Evolutionary conservation across 2,888 invertebrate genomes (phyloP), one percentile per base, ranked within the genome.

Genomic region (Pseudococcus jackbeardsleyi): DNA sequence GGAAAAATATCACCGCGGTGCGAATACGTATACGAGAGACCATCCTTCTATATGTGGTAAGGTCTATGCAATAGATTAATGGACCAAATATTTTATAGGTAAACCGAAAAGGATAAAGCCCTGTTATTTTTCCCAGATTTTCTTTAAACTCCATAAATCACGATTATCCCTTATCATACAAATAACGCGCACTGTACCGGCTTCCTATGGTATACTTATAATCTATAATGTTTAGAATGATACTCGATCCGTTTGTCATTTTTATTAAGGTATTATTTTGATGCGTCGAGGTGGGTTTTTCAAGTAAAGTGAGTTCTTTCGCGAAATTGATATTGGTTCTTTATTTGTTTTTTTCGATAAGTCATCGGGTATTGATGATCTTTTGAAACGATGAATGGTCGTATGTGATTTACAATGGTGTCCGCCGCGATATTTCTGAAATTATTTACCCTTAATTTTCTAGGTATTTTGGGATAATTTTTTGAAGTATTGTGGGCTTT

Each of bases 81-180:
- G 85, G 85, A 54, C 59, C n/a, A 85, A 85, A 85, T 85, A 85
- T 85, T 85, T 85, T 85, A 85, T 85, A 85, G 85, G 85, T 85
- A 85, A 85, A 85, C 85, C 85, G 59, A 85, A 85, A 85, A 85
- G 59, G 85, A 85, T 85, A 85, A 39, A 85, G 85, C 59, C 15
- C 59, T 17, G 59, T 54, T 85, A 59, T 79, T 79, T 79, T 85
- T 59, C 59, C 33, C 85, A 59, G 85, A 85, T 85, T 85, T 85
- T 85, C 50, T 85, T 85, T 59, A 85, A 85, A 59, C 59, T 33
- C 59, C 46, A 85, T 85, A 85, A 85, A 85, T 85, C 85, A 85
- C 85, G 85, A 85, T 85, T 85, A 85, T 59, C 85, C 79, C 79
- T 79, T 79, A 79, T 79, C 79, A 79, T 79, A 79, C 79, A 46